Evolutionary conservation across 2,113 vertebrate species (phyloP).

Genomic region (Nesoenas mayeri): DNA sequence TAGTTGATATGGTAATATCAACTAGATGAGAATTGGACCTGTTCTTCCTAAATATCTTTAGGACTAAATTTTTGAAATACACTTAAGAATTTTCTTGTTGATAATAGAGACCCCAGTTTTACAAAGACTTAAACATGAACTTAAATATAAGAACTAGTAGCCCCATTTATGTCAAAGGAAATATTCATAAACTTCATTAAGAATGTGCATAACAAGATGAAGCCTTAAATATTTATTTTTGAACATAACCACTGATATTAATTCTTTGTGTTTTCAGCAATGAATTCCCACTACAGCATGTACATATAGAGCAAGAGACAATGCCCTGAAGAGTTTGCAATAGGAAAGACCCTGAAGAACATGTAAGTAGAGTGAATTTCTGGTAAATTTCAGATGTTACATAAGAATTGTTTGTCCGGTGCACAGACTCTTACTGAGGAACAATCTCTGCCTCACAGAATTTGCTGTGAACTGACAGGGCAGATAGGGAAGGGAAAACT

Average conservation of each 20-base stretch:
- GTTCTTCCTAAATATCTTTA: background rate
- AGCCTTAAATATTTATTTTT: conserved; percentile 3
- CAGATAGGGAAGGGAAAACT: background rate
- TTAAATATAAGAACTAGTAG: background rate
- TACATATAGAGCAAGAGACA: background rate
- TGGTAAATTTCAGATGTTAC: background rate
- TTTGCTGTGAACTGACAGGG: background rate
- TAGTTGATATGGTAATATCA: background rate
- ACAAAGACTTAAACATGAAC: background rate
- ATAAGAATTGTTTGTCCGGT: background rate
- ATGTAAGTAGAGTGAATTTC: background rate
- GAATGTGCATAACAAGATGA: background rate
- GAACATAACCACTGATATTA: background rate
- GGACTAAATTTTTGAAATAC: background rate
- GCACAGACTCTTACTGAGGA: background rate
- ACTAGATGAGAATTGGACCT: background rate
- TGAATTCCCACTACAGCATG: background rate
- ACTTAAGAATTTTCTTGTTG: background rate
- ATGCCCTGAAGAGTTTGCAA: background rate
- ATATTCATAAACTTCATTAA: background rate
- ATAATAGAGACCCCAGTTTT: background rate
- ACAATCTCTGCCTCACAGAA: background rate
- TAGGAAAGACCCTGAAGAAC: background rate
- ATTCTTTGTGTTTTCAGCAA: conserved; percentile 1
- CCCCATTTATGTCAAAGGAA: background rate